Evolutionary conservation across 2,113 vertebrate species (phyloP), one percentile per base, ranked within the genome.

Genomic region (Elgaria multicarinata): DNA sequence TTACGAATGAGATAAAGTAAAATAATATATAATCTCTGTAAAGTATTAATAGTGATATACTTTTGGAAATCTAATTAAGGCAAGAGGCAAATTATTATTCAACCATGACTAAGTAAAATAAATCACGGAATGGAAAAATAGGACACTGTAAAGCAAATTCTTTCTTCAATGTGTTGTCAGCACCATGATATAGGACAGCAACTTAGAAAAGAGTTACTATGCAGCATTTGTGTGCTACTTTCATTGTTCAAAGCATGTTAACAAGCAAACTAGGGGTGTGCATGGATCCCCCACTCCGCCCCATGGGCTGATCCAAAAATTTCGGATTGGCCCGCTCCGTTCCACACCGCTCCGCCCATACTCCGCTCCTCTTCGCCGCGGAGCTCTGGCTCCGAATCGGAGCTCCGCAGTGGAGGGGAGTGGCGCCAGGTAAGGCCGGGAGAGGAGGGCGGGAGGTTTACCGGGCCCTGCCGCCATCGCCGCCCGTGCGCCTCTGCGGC

Each of bases 1-100:
- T 88, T 81, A 88, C 4, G 78, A 58, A 62, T n/a, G 22, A 26
- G 36, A 55, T 85, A 75, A 88, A 58, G 53, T 81, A 72, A 88
- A 88, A 81, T 81, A 82, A 88, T 88, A 88, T 88, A 88, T 82
- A 88, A 82, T 88, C 50, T 33, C 36, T 16, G 78, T 46, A 44
- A 88, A 82, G 67, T 24, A 82, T 44, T 74, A 62, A 62, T 58
- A 31, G 50, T 33, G 26, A 44, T 74, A 44, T 58, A 74, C 50
- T 55, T 88, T 62, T 58, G 67, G 58, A 82, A 72, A 72, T 81
- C 67, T 81, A 88, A 88, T 88, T 88, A 88, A 82, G 62, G 31
- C 36, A 62, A 80, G 78, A 72, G 33, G 50, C 50, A 58, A 88
- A 74, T 72, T 62, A 46, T 88, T 88, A 88, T 88, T 82, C 69